phyloP scores from a whole-genome alignment of 2,113 vertebrate species.

The Thalassarche chlororhynchos region DNA sequence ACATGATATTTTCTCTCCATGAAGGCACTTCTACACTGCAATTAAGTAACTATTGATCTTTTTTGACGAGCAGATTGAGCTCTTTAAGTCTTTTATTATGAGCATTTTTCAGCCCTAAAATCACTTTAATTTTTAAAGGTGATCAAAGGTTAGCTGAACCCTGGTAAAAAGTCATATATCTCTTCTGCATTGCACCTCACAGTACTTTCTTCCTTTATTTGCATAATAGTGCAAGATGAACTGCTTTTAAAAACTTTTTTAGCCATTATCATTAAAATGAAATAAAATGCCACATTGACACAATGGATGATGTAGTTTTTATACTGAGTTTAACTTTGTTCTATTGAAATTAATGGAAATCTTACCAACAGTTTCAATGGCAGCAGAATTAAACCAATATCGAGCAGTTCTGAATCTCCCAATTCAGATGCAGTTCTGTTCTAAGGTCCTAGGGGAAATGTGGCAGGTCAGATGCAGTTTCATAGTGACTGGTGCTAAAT shows the following conservation, averaged over 20 bases:
- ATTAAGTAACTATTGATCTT: constrained; percentile 47
- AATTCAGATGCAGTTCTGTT: neutral
- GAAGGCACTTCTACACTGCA: neutral
- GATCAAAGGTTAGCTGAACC: constrained; percentile 7
- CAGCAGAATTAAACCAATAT: neutral
- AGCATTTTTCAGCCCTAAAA: constrained; percentile 16
- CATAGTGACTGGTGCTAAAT: neutral
- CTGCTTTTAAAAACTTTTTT: neutral
- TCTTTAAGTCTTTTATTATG: constrained; percentile 37
- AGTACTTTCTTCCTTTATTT: neutral
- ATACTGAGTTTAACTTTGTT: neutral
- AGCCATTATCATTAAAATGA: neutral
- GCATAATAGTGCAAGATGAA: neutral
- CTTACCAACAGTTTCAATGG: neutral
- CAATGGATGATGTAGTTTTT: neutral
- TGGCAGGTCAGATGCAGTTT: neutral
- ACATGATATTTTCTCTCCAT: neutral
- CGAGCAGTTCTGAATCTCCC: neutral
- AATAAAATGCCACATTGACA: neutral
- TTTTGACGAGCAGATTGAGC: constrained; percentile 25
- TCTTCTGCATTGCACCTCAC: neutral
- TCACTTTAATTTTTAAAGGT: constrained; percentile 29
- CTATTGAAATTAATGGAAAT: neutral
- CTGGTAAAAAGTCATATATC: neutral
- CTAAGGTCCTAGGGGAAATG: neutral